These are phyloP conservation scores for Oedothorax gibbosus DNA, from an alignment of 1,140 invertebrate genomes.

Conservation along the genomic window DNA sequence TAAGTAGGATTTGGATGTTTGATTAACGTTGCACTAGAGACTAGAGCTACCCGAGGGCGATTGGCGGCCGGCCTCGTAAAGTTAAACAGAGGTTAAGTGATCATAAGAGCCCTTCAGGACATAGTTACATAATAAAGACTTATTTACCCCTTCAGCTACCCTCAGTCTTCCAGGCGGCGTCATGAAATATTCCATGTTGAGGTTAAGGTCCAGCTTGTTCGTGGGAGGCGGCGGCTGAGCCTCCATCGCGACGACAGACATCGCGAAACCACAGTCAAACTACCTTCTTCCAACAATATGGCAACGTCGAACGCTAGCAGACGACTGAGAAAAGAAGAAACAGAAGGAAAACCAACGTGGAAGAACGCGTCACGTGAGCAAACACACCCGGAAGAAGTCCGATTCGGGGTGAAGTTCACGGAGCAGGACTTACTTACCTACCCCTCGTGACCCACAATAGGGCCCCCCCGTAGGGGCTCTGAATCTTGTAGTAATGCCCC, in stretches of 20 bases:
- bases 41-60: too few species aligned
- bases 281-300: not conserved
- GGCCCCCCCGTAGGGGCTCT: not conserved
- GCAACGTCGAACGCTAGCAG: not conserved
- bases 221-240: slow-evolving; percentile 1
- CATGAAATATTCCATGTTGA: slow-evolving; percentile 20
- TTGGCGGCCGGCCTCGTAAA: too few species aligned
- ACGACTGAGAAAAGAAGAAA: not conserved
- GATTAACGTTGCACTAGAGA: too few species aligned
- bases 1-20: too few species aligned
- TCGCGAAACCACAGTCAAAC: not conserved
- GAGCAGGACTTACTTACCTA: slow-evolving; percentile 5
- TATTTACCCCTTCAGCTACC: slow-evolving; percentile 19
- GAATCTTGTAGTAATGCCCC: too few species aligned
- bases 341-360: slow-evolving; percentile 8
- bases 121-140: too few species aligned
- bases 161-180: not conserved
- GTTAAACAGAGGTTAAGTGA: too few species aligned
- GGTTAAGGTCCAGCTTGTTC: not conserved
- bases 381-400: slow-evolving; percentile 1
- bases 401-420: not conserved
- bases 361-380: not conserved
- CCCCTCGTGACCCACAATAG: slow-evolving; percentile 12
- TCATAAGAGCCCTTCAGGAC: too few species aligned
- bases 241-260: slow-evolving; percentile 9